Evolutionary conservation across 2,113 vertebrate genomes (phyloP).

Genomic region (Piaya cayana): DNA sequence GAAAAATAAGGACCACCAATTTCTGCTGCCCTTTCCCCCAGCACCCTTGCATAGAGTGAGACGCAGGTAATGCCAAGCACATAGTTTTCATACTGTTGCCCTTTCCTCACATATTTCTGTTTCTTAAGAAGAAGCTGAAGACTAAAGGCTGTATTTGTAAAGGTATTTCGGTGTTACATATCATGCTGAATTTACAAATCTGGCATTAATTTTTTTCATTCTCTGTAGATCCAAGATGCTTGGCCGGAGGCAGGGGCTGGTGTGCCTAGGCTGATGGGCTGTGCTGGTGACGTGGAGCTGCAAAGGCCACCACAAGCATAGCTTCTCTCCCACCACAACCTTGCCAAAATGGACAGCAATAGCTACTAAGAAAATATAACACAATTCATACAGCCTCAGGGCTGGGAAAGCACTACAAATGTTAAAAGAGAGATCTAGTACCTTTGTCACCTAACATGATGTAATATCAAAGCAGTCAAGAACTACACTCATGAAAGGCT

Average conservation of each 20-base stretch:
- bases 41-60: neutral
- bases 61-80: neutral
- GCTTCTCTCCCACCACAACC: neutral
- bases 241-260: neutral
- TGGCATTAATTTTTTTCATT: neutral
- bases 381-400: neutral
- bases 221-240: neutral
- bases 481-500: neutral
- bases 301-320: neutral
- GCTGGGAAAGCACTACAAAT: fast-evolving
- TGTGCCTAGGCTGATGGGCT: neutral
- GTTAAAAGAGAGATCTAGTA: neutral
- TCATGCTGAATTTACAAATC: neutral
- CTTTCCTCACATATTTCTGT: neutral
- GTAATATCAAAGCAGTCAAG: neutral
- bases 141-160: neutral
- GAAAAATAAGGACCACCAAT: neutral
- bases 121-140: neutral
- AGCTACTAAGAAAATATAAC: neutral
- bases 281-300: neutral
- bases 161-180: neutral
- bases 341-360: neutral
- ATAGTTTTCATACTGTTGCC: neutral
- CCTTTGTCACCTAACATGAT: neutral
- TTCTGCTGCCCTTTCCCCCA: neutral